Evolutionary conservation across 64 coral and sea anemone species (phyloP).

Genomic region (Dendronephthya gigantea): DNA sequence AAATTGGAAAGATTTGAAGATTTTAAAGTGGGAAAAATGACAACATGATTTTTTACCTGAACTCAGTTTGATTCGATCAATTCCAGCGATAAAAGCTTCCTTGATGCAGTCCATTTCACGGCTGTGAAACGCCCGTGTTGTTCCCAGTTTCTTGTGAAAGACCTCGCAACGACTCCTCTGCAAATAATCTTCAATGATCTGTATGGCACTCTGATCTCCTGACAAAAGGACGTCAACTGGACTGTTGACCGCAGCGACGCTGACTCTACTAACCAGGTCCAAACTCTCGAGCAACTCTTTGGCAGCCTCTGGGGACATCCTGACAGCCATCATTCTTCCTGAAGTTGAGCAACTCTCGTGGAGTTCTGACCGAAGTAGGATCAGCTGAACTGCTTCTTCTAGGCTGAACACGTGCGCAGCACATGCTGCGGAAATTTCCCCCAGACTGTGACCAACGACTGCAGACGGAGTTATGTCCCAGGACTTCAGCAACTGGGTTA

Average conservation of each 20-base stretch:
- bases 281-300: slow-evolving; percentile 19
- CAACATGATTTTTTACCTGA: background rate
- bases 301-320: slow-evolving; percentile 36
- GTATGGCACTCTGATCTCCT: slow-evolving; percentile 41
- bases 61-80: background rate
- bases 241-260: slow-evolving; percentile 50
- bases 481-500: slow-evolving; percentile 42
- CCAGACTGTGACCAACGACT: slow-evolving; percentile 69
- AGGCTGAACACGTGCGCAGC: slow-evolving; percentile 36
- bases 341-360: slow-evolving; percentile 32
- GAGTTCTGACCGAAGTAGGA: slow-evolving; percentile 53
- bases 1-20: too few species aligned
- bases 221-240: slow-evolving; percentile 46
- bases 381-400: slow-evolving; percentile 38
- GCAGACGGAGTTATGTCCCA: slow-evolving; percentile 58
- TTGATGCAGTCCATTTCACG: slow-evolving; percentile 33
- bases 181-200: slow-evolving; percentile 36
- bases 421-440: slow-evolving; percentile 62
- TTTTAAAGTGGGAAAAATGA: too few species aligned
- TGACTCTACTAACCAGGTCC: background rate
- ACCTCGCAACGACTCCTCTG: background rate
- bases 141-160: slow-evolving; percentile 51
- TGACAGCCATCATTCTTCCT: slow-evolving; percentile 62
- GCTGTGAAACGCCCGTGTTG: slow-evolving; percentile 65
- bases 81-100: background rate